phyloP scores from a whole-genome alignment of 2,888 invertebrate species.

The Pandemis corylana region DNA sequence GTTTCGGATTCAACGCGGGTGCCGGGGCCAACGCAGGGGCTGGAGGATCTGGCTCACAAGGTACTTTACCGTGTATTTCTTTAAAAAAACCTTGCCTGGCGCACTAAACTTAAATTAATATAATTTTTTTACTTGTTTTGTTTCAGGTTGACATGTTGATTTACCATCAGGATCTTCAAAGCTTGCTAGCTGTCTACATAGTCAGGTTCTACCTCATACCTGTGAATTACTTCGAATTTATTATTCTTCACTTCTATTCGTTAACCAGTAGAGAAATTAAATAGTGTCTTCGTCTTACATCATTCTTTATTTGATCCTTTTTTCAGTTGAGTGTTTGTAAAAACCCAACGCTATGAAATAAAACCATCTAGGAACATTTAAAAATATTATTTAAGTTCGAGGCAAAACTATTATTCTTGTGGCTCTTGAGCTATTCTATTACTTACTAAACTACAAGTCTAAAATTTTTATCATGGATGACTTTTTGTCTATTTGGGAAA shows the following conservation, averaged over 20 bases:
- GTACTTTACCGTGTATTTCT: not conserved
- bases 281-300: not conserved
- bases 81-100: too few species aligned
- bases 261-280: not conserved
- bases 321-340: not conserved
- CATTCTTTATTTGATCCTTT: not conserved
- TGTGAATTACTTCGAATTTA: not conserved
- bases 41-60: not conserved
- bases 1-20: not conserved
- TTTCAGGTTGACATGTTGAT: not conserved
- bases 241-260: not conserved
- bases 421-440: too few species aligned
- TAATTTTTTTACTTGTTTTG: not conserved
- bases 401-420: too few species aligned
- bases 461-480: too few species aligned
- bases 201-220: not conserved
- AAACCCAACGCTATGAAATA: too few species aligned
- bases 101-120: too few species aligned
- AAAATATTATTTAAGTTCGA: too few species aligned
- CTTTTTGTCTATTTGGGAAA: too few species aligned
- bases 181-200: not conserved
- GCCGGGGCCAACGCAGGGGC: not conserved
- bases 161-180: not conserved
- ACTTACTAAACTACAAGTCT: too few species aligned
- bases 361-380: too few species aligned